A percentile compares a stretch with the other conserved stretches of the same genome.
Conservation (phyloP, 2,113 vertebrate genomes). For the Macrotus californicus region DNA sequence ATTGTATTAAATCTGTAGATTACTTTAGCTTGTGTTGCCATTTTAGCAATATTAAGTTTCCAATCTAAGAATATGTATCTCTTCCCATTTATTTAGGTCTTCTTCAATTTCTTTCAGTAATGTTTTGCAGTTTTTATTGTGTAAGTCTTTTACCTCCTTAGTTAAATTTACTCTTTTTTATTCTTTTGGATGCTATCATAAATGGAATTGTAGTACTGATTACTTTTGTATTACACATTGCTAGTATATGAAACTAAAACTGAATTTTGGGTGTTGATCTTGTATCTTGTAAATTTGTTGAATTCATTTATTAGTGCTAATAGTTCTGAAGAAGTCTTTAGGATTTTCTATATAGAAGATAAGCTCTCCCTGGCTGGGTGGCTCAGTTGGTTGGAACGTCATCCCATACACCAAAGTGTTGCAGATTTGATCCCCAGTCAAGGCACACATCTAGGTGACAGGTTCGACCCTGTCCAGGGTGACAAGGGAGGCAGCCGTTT, state of each 20-base stretch:
- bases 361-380: neutral
- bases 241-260: neutral
- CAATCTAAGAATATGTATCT: neutral
- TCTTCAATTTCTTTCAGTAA: neutral
- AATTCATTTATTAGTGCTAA: conserved; percentile 6
- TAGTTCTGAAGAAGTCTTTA: neutral
- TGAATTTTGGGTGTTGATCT: neutral
- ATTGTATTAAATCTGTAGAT: neutral
- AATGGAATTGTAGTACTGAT: neutral
- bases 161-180: conserved; percentile 15
- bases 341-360: neutral
- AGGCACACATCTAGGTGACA: too few relatives aligned
- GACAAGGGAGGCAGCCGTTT: too few relatives aligned
- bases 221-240: neutral
- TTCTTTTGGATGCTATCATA: neutral
- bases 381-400: too few relatives aligned
- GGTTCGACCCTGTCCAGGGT: too few relatives aligned
- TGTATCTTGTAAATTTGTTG: neutral
- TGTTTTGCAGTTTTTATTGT: neutral
- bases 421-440: too few relatives aligned
- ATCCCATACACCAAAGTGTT: too few relatives aligned
- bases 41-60: neutral
- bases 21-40: neutral
- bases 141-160: neutral
- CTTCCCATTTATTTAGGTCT: neutral